Percentiles rank a stretch among this genome's conserved stretches.
Evolutionary conservation across 2,797 vertebrate species (phyloP).

Genomic region (Catharus ustulatus): DNA sequence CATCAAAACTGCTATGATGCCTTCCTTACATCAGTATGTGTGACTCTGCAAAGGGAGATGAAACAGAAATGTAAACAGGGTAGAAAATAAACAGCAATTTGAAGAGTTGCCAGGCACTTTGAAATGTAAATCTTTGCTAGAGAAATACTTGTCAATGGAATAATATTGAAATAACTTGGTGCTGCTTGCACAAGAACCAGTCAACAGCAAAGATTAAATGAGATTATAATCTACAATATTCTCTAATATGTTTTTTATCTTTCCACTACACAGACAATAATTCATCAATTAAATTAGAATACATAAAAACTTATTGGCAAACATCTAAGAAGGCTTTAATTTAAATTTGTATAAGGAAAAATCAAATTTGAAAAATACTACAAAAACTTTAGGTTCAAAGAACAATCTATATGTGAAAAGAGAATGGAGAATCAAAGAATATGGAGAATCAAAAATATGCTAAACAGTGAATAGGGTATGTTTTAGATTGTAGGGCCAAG

Average conservation of each 20-base stretch:
- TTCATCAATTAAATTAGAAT: neutral
- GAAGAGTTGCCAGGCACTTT: neutral
- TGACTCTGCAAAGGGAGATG: neutral
- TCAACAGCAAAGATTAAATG: neutral
- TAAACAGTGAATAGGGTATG: neutral
- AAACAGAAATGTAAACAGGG: neutral
- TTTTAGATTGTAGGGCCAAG: neutral
- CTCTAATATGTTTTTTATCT: neutral
- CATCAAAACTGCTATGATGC: neutral
- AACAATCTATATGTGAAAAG: neutral
- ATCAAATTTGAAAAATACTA: neutral
- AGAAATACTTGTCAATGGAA: neutral
- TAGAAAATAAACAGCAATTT: neutral
- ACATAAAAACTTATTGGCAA: neutral
- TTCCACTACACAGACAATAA: neutral
- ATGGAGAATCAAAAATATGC: neutral
- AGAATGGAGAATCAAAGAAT: neutral
- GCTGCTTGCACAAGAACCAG: neutral
- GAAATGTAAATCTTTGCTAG: constrained; percentile 9
- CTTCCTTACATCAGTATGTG: neutral
- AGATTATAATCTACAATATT: neutral
- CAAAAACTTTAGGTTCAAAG: neutral
- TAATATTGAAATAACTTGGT: neutral
- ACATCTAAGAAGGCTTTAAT: neutral
- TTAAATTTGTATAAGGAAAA: neutral